Evolutionary conservation across 2,113 vertebrate species (phyloP).

Genomic region (Chunga burmeisteri): DNA sequence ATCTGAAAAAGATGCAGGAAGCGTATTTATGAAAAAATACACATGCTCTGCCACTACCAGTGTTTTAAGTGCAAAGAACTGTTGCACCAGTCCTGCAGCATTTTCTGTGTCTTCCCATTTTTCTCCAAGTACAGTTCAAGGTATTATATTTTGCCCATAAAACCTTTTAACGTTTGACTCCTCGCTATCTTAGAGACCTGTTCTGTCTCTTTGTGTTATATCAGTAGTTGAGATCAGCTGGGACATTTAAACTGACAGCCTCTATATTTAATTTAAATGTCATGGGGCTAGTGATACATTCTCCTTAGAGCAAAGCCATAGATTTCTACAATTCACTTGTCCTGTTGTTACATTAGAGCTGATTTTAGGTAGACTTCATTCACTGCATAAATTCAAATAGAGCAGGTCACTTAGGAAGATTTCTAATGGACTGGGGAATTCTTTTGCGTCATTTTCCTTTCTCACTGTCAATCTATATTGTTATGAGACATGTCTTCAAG

Average conservation of each 20-base stretch:
- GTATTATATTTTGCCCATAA: background rate
- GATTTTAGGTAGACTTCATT: background rate
- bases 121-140: background rate
- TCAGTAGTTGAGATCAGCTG: background rate
- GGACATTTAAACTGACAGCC: background rate
- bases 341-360: background rate
- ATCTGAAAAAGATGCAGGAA: background rate
- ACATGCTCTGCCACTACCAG: background rate
- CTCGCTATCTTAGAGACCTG: background rate
- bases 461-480: background rate
- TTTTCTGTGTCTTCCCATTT: background rate
- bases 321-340: background rate
- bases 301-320: background rate
- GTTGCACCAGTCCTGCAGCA: background rate
- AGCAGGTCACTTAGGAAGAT: background rate
- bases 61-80: background rate
- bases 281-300: background rate
- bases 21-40: background rate
- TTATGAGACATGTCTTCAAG: background rate
- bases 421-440: background rate
- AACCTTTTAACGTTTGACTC: background rate
- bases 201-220: background rate
- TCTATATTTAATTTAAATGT: constrained; percentile 30
- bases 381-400: background rate
- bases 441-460: background rate